Conservation (phyloP, 2,888 invertebrate species). For the Halictus quadricinctus region DNA sequence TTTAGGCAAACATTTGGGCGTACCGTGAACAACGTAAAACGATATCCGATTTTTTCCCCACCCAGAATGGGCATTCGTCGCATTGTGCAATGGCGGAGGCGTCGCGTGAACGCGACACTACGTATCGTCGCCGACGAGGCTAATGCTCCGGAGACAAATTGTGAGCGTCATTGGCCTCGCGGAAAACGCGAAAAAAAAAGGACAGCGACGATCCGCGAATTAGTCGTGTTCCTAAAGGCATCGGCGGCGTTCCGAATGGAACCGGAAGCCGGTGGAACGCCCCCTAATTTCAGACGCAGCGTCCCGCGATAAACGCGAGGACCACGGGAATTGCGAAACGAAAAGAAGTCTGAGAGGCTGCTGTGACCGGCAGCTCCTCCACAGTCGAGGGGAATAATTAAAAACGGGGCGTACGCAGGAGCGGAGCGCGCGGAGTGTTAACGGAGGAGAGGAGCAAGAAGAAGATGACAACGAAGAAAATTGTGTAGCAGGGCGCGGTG, state of each 20-base stretch:
- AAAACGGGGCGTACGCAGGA: background rate
- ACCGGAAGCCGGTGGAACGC: slow-evolving; percentile 25
- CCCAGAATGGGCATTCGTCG: background rate
- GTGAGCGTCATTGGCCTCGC: slow-evolving; percentile 71
- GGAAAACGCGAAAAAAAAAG: slow-evolving; percentile 36
- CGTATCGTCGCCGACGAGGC: background rate
- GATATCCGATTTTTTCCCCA: background rate
- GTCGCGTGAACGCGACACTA: background rate
- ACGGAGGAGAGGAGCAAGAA: no score
- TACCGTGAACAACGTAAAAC: background rate
- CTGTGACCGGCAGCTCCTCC: background rate
- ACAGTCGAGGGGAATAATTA: slow-evolving; percentile 5
- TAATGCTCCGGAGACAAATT: background rate
- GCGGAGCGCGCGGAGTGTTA: background rate
- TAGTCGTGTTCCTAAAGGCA: background rate
- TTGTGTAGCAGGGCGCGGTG: slow-evolving; percentile 20
- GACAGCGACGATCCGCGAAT: slow-evolving; percentile 2
- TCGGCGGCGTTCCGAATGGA: no score
- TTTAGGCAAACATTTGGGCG: background rate
- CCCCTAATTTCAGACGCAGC: slow-evolving; percentile 1
- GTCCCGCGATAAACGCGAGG: background rate
- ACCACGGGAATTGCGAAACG: background rate
- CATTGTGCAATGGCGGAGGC: background rate
- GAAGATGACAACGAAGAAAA: background rate
- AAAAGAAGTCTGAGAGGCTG: background rate